Evolutionary conservation across 2,888 invertebrate genomes (phyloP).

Genomic region (Zhengitettix transpicula): DNA sequence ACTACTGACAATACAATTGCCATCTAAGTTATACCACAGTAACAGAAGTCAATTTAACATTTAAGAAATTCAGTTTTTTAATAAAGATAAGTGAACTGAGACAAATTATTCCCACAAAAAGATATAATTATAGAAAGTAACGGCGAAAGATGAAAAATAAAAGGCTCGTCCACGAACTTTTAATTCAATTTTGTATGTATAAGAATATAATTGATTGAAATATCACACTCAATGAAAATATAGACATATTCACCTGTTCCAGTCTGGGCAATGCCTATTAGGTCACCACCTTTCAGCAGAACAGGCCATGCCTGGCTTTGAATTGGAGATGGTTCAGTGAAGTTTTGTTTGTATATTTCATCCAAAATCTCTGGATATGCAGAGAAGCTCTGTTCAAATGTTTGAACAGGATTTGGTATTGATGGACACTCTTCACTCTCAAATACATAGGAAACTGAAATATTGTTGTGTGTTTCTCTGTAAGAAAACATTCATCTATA

Average conservation of each 20-base stretch:
- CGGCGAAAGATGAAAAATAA: no score
- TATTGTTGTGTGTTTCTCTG: conserved; percentile 49
- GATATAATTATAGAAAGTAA: no score
- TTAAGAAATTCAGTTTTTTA: no score
- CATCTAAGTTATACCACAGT: no score
- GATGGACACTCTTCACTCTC: conserved; percentile 21
- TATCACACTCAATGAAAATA: neutral
- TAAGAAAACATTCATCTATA: neutral
- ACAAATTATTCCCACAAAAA: no score
- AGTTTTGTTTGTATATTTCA: conserved; percentile 67
- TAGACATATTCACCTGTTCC: conserved; percentile 42
- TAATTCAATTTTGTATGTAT: neutral
- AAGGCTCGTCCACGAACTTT: no score
- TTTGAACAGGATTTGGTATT: conserved; percentile 62
- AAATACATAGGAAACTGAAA: conserved; percentile 52
- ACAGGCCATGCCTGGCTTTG: conserved; percentile 93
- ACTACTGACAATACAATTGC: no score
- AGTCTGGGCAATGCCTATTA: conserved; percentile 94
- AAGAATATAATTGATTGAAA: neutral
- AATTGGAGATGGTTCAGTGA: conserved; percentile 73
- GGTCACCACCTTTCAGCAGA: conserved; percentile 71
- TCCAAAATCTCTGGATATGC: conserved; percentile 67
- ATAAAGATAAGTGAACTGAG: no score
- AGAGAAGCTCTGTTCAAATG: conserved; percentile 60
- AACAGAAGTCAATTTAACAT: no score